Evolutionary conservation across 2,113 vertebrate species (phyloP).

Genomic region (Clarias gariepinus): DNA sequence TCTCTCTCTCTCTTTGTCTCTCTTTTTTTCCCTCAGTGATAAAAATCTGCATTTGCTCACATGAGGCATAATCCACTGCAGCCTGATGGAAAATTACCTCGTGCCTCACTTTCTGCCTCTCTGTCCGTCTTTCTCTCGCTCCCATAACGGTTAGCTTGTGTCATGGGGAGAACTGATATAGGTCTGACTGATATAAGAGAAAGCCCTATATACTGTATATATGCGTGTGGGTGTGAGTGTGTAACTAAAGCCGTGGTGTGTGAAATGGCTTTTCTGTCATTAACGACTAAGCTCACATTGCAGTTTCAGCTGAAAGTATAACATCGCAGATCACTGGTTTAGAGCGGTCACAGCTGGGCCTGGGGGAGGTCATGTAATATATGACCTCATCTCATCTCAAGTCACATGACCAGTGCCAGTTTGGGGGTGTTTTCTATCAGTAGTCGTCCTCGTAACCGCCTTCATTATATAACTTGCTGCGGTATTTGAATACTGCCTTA

Average conservation of each 20-base stretch:
- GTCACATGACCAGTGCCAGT: neutral
- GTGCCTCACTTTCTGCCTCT: neutral
- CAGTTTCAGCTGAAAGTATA: neutral
- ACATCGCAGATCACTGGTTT: constrained; percentile 12
- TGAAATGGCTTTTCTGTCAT: constrained; percentile 18
- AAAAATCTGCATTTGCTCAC: neutral
- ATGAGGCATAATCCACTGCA: neutral
- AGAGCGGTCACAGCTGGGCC: constrained; percentile 13
- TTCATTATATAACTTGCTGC: neutral
- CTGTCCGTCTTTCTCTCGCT: neutral
- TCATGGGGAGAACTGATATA: neutral
- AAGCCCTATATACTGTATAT: neutral
- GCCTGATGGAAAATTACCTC: neutral
- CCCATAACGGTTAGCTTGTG: neutral
- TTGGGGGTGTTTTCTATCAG: neutral
- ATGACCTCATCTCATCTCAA: neutral
- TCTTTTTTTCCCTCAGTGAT: neutral
- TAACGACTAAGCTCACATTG: neutral
- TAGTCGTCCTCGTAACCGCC: neutral
- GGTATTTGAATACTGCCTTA: neutral
- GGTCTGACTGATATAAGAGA: too few species aligned
- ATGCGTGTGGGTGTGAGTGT: neutral
- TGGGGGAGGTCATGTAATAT: too few species aligned
- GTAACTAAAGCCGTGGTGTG: neutral
- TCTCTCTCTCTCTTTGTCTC: neutral